Conservation (phyloP, 2,797 vertebrate species). For the Etheostoma perlongum region DNA sequence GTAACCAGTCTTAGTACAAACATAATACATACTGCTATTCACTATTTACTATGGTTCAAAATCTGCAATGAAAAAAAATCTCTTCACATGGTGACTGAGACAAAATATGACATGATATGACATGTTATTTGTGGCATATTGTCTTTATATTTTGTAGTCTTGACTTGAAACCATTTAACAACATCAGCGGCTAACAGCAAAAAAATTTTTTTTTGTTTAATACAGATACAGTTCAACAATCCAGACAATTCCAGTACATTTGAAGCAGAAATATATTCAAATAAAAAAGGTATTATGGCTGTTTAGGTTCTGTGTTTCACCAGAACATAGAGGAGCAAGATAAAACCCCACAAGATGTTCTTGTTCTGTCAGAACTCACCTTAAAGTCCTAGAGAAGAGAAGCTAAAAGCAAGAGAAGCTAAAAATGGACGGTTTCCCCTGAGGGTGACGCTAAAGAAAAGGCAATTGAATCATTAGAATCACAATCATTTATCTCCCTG, state of each 20-base stretch:
- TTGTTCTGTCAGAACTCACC: not conserved
- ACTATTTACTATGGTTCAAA: not conserved
- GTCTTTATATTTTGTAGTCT: not conserved
- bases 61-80: not conserved
- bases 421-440: not conserved
- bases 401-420: not conserved
- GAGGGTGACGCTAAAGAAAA: constrained; percentile 8
- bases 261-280: not conserved
- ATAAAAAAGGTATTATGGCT: not conserved
- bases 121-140: not conserved
- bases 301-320: not conserved
- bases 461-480: not conserved
- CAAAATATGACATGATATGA: not conserved
- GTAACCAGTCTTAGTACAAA: no score
- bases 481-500: not conserved
- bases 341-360: not conserved
- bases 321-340: not conserved
- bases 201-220: no score
- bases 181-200: not conserved
- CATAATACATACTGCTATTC: not conserved
- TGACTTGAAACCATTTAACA: not conserved
- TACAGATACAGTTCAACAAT: not conserved
- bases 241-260: not conserved
- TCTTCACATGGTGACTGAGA: not conserved
- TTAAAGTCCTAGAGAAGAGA: not conserved